Evolutionary conservation across 2,888 invertebrate species (phyloP).

Genomic region (Hirtodrosophila cameraria): DNA sequence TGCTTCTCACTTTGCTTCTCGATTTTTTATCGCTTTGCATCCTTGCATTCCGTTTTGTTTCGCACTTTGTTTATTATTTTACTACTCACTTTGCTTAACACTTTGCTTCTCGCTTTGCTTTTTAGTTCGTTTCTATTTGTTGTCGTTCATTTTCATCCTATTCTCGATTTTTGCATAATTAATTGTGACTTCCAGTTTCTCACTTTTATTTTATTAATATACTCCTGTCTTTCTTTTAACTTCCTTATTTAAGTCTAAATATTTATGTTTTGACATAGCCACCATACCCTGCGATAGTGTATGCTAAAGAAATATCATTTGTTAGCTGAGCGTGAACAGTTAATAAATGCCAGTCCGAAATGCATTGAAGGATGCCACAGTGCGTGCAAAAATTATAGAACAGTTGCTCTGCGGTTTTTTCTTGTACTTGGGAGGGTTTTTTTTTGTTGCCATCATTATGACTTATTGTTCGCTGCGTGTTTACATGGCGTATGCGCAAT

Average conservation of each 20-base stretch:
- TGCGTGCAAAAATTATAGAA: slow-evolving; percentile 68
- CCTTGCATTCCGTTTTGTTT: not conserved
- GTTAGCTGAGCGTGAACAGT: slow-evolving; percentile 70
- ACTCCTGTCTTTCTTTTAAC: not conserved
- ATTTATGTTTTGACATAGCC: not conserved
- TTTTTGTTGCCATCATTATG: slow-evolving; percentile 60
- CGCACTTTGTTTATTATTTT: not conserved
- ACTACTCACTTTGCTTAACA: not conserved
- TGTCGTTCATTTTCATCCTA: not conserved
- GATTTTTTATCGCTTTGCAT: not conserved
- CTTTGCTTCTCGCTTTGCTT: not conserved
- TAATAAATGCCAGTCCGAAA: slow-evolving; percentile 70
- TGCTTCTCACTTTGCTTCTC: not conserved
- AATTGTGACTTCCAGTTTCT: not conserved
- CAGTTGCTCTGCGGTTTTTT: slow-evolving; percentile 16
- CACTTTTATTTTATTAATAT: not conserved
- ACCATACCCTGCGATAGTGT: slow-evolving; percentile 11
- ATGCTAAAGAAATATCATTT: slow-evolving; percentile 46
- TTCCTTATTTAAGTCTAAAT: not conserved
- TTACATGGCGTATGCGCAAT: slow-evolving; percentile 71
- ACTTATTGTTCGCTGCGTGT: slow-evolving; percentile 65
- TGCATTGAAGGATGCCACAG: slow-evolving; percentile 61
- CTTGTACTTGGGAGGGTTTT: not conserved
- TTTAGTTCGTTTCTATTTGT: not conserved
- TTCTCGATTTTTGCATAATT: not conserved